phyloP scores from a whole-genome alignment of 1,140 invertebrate genomes.

The Lepidurus apus region DNA sequence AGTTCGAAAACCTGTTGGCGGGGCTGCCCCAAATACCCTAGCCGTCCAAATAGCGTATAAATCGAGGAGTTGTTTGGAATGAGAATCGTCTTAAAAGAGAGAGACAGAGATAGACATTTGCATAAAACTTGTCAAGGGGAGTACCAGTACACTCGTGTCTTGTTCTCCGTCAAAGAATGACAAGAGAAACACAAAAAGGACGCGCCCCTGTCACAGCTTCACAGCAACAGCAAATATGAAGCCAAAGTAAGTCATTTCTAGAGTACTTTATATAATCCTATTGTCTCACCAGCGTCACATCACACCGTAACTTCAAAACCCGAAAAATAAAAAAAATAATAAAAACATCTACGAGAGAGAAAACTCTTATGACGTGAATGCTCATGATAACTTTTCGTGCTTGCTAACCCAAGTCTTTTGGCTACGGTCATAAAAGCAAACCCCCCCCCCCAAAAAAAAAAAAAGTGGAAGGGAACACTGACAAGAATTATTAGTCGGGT shows the following conservation, averaged over 20 bases:
- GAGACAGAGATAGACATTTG: not conserved
- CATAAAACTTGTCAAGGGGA: constrained; percentile 4
- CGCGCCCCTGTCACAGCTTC: not conserved
- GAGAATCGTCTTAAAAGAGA: not conserved
- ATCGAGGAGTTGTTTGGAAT: not conserved
- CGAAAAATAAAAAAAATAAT: not conserved
- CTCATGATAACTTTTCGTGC: not conserved
- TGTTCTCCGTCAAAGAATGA: not conserved
- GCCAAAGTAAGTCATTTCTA: not conserved
- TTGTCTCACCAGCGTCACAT: constrained; percentile 2
- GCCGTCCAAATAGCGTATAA: not conserved
- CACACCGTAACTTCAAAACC: not conserved
- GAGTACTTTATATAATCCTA: not conserved
- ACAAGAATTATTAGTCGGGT: constrained; percentile 22
- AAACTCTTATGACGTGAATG: not conserved
- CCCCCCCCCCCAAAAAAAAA: not conserved
- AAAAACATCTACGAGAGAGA: not conserved
- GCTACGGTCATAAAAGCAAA: not conserved
- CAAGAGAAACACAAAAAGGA: constrained; percentile 11
- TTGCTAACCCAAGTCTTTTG: not conserved
- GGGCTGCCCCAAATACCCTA: too few relatives aligned
- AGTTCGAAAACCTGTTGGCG: constrained; percentile 2
- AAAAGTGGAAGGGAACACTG: not conserved
- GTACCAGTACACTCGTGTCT: not conserved
- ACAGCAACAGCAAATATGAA: not conserved